Percentiles rank a stretch among this genome's conserved stretches.
These are phyloP conservation scores for Heteromormyrus szaboi DNA, from an alignment of 2,797 vertebrate species.

Conservation along the genomic window DNA sequence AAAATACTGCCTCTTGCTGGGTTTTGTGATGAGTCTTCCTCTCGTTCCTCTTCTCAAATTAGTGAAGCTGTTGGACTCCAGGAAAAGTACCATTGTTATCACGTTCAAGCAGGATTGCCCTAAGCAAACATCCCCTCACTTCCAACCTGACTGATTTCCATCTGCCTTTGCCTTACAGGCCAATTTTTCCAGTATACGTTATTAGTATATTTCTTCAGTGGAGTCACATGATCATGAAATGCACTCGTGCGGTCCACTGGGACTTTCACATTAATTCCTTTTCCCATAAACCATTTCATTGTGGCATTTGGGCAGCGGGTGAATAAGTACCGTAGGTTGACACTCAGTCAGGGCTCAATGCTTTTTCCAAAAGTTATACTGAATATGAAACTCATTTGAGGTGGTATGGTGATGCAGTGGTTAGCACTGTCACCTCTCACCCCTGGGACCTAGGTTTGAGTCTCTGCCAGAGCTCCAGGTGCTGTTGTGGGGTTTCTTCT, in stretches of 20 bases:
- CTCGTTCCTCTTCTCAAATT: not conserved
- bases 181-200: not conserved
- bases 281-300: not conserved
- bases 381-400: not conserved
- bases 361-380: not conserved
- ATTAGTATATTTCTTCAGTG: not conserved
- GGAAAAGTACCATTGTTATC: not conserved
- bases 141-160: not conserved
- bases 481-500: not conserved
- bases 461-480: not conserved
- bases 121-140: not conserved
- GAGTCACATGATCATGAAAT: not conserved
- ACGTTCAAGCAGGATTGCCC: not conserved
- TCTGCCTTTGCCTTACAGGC: not conserved
- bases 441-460: not conserved
- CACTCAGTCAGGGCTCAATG: not conserved
- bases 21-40: slow-evolving; percentile 6
- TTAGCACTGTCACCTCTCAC: not conserved
- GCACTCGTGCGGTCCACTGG: not conserved
- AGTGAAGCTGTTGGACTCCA: not conserved
- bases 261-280: not conserved
- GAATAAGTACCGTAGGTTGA: not conserved
- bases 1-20: not conserved
- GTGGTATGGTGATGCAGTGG: not conserved
- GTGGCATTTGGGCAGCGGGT: not conserved